Base-by-base conservation (phyloP, 2,888 invertebrate genomes). In the Eupithecia tripunctaria region DNA sequence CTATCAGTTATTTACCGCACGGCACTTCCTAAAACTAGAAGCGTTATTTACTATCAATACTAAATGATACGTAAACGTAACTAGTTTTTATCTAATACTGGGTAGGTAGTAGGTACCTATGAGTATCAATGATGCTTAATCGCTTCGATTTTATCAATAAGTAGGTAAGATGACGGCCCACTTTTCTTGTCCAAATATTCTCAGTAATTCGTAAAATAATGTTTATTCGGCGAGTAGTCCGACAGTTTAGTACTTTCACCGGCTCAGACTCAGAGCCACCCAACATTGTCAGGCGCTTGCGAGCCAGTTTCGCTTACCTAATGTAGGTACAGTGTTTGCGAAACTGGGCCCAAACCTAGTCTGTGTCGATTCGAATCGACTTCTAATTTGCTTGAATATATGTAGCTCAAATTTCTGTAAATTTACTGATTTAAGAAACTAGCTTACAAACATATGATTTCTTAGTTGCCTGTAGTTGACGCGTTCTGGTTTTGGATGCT, bases 231-330 rank as follows among this genome's bases (percentile, higher is more conserved):
- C 78, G 83, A 87, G 83, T 85, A 85, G 86, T 86, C 81, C 82
- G 81, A 81, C 81, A 83, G 81, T 62, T 82, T 84, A 83, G 87
- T 89, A 92, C 92, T 92, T 93, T 93, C 92, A 92, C 91, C 88
- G 81, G 79, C 82, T 78, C 83, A 73, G 80, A 80, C 82, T 83
- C 82, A 64, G 32, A 47, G 51, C 68, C 73, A 82, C 85, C 83
- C 85, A 86, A 89, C 89, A 91, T 91, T 92, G 89, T 90, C 89
- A 88, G 86, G 88, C 86, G 84, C 82, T 83, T 85, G 84, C 83
- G 85, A 85, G 87, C 86, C 87, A 86, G 86, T 89, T 89, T 86
- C 88, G 88, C 89, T 92, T 92, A 89, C 91, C 90, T 91, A 92
- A 91, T 87, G 86, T 85, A 86, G 81, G 87, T 89, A 60, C 27